Percentiles rank a stretch among this genome's conserved stretches.
Conservation (phyloP, 2,113 vertebrate genomes). For the Trichechus manatus region DNA sequence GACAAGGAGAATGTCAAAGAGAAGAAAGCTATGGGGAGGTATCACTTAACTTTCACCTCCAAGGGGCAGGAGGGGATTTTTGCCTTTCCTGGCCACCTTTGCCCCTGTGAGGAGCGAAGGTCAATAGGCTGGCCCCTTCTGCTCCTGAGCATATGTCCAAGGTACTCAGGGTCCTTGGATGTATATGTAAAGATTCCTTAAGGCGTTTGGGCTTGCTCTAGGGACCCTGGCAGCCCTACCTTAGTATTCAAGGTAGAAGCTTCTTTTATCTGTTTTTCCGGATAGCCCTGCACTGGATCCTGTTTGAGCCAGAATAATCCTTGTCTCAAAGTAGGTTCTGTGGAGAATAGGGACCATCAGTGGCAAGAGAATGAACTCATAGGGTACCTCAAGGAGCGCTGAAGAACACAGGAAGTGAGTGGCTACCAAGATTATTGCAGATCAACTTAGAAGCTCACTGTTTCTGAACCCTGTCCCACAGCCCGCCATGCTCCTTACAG, state of each 20-base stretch:
- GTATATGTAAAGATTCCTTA: neutral
- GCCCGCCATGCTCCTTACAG: neutral
- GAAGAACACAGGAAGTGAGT: neutral
- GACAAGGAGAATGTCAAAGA: neutral
- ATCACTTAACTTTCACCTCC: neutral
- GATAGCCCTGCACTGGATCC: neutral
- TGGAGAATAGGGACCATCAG: neutral
- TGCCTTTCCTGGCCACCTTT: neutral
- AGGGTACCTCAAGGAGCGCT: fast-evolving
- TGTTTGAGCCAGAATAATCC: neutral
- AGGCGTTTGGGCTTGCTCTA: neutral
- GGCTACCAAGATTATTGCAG: neutral
- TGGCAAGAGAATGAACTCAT: neutral
- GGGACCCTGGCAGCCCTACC: neutral
- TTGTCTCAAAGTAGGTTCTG: neutral
- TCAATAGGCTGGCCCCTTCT: neutral
- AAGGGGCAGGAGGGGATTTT: neutral
- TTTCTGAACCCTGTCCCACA: neutral
- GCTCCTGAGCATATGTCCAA: neutral
- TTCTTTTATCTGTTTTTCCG: neutral
- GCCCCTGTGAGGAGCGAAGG: neutral
- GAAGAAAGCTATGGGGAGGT: neutral
- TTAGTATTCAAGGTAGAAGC: neutral
- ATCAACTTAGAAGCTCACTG: neutral
- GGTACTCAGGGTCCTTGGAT: neutral